phyloP scores from a whole-genome alignment of 2,797 vertebrate species.

The Propithecus deckenii region DNA sequence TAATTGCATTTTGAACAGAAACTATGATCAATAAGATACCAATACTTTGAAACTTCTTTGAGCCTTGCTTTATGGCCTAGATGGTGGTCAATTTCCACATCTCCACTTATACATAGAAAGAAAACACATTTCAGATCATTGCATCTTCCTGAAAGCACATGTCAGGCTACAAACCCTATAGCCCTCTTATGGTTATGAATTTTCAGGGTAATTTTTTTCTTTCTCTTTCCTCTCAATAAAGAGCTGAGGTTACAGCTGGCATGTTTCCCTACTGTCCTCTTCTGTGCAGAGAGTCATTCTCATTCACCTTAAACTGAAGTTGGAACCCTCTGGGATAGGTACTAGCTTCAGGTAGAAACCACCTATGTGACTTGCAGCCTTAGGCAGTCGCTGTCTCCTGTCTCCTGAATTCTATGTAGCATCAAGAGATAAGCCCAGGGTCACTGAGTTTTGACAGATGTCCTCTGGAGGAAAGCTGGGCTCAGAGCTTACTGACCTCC shows the following conservation, averaged over 20 bases:
- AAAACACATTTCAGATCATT: not conserved
- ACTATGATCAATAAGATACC: not conserved
- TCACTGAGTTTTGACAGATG: not conserved
- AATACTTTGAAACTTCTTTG: not conserved
- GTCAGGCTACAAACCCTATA: not conserved
- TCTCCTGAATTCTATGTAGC: not conserved
- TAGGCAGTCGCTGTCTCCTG: too few species aligned
- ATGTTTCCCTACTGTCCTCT: not conserved
- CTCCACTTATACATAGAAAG: not conserved
- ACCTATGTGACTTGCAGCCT: not conserved
- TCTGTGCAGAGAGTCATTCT: not conserved
- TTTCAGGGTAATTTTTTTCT: not conserved
- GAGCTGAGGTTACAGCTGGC: not conserved
- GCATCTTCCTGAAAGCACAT: not conserved
- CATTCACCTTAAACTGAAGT: not conserved
- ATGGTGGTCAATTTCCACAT: not conserved
- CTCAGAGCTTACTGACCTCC: not conserved
- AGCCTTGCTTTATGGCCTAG: not conserved
- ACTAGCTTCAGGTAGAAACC: not conserved
- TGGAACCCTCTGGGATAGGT: not conserved
- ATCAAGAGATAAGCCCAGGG: not conserved
- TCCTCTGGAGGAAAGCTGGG: not conserved
- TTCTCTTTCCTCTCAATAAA: not conserved
- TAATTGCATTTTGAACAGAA: not conserved
- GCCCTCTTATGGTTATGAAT: not conserved